Conservation (phyloP, 2,888 invertebrate species). For the Drosophila koepferae region DNA sequence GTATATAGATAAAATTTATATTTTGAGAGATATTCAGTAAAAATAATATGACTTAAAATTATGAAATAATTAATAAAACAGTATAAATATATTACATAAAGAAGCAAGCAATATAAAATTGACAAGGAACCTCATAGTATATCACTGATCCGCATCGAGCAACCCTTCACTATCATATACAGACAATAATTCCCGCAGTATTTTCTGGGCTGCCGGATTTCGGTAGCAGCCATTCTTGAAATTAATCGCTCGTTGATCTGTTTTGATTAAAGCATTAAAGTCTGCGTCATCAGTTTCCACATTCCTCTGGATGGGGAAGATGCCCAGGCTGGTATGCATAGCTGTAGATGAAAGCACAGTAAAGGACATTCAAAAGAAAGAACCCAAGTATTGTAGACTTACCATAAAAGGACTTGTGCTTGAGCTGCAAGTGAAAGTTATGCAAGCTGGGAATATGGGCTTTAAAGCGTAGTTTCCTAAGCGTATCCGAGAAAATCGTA, state of each 20-base stretch:
- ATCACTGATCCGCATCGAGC: conserved; percentile 77
- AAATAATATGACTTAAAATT: background rate
- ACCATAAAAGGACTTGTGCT: conserved; percentile 82
- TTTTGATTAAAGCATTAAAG: conserved; percentile 82
- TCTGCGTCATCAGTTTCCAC: conserved; percentile 83
- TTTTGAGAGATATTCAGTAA: background rate
- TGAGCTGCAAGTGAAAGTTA: conserved; percentile 75
- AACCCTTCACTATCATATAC: conserved; percentile 81
- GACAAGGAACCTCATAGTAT: background rate
- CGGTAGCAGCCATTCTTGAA: conserved; percentile 80
- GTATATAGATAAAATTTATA: too few relatives aligned
- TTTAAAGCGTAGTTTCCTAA: conserved; percentile 73
- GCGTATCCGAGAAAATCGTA: conserved; percentile 66
- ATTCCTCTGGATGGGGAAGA: conserved; percentile 82
- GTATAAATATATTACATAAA: background rate
- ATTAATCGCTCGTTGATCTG: conserved; percentile 71
- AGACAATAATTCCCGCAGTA: conserved; percentile 79
- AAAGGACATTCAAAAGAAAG: conserved; percentile 13
- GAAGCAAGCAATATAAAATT: background rate
- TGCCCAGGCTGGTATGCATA: conserved; percentile 76
- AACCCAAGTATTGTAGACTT: conserved; percentile 3
- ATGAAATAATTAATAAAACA: background rate
- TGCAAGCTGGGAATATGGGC: conserved; percentile 81
- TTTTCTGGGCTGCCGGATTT: conserved; percentile 76
- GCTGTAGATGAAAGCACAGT: conserved; percentile 54